phyloP scores from a whole-genome alignment of 2,797 vertebrate genomes.

The Chelidonichthys spinosus region DNA sequence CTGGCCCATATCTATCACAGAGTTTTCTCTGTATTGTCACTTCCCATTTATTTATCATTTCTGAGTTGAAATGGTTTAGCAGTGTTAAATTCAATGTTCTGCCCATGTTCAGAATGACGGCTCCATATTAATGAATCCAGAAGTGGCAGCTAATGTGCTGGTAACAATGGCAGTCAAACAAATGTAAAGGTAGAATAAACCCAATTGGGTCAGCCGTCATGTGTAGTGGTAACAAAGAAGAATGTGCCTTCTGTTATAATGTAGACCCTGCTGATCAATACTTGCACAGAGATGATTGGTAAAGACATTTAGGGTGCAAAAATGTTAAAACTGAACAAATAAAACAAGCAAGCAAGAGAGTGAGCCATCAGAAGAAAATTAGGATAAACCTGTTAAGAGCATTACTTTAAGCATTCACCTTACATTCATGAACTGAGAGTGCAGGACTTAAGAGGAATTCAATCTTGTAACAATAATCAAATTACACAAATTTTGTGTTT shows the following conservation, averaged over 20 bases:
- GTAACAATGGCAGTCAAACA: background rate
- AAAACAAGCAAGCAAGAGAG: background rate
- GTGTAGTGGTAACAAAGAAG: background rate
- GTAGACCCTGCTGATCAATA: background rate
- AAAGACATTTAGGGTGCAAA: background rate
- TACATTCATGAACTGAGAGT: background rate
- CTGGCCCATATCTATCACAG: background rate
- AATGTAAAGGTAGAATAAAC: constrained; percentile 6
- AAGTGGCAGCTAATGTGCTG: constrained; percentile 4
- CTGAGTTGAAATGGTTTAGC: background rate
- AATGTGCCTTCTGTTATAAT: background rate
- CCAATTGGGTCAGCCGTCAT: constrained; percentile 2
- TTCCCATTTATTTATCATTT: too few species aligned
- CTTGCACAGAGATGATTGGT: background rate
- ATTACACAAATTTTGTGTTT: background rate
- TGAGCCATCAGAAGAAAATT: background rate
- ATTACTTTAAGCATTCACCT: background rate
- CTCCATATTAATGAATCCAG: background rate
- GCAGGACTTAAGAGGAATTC: background rate
- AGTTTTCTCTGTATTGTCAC: background rate
- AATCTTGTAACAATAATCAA: constrained; percentile 8
- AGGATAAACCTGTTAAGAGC: background rate
- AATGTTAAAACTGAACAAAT: background rate
- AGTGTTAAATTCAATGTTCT: background rate
- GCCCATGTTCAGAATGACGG: constrained; percentile 4